Conservation (phyloP, 2,113 vertebrate genomes). For the Cottus gobio region DNA sequence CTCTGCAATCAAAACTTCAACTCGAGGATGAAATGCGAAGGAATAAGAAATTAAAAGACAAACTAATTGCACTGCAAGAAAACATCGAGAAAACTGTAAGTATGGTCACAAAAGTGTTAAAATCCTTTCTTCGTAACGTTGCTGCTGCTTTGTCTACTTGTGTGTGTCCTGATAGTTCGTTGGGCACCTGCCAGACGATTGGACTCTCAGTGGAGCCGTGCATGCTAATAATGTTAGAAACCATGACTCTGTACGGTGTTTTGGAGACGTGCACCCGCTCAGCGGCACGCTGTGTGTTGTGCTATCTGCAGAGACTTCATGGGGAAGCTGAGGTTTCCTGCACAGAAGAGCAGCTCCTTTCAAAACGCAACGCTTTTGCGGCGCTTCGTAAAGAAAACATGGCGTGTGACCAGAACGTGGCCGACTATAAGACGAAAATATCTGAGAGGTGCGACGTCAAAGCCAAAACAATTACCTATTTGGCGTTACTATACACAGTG, state of each 20-base stretch:
- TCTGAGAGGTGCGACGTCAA: constrained; percentile 56
- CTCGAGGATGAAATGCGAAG: constrained; percentile 51
- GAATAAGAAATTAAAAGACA: constrained; percentile 40
- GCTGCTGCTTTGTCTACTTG: constrained; percentile 8
- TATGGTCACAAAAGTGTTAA: constrained; percentile 1
- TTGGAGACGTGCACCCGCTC: constrained; percentile 31
- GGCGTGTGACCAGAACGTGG: constrained; percentile 39
- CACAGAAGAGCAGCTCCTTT: constrained; percentile 63
- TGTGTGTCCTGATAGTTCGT: constrained; percentile 24
- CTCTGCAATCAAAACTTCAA: constrained; percentile 58
- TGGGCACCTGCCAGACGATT: constrained; percentile 10
- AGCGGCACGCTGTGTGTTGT: constrained; percentile 21
- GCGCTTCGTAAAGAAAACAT: constrained; percentile 61
- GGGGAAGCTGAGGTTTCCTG: constrained; percentile 68
- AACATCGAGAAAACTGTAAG: constrained; percentile 74
- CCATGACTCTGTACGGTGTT: constrained; percentile 16
- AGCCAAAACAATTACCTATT: background rate
- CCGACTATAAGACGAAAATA: constrained; percentile 57
- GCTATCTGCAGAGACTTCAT: constrained; percentile 69
- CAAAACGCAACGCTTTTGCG: constrained; percentile 60
- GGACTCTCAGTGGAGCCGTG: constrained; percentile 7
- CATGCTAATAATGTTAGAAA: constrained; percentile 41
- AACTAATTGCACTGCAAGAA: constrained; percentile 51
- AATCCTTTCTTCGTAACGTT: constrained; percentile 2
- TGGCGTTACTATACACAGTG: background rate